Evolutionary conservation across 2,113 vertebrate genomes (phyloP), one percentile per base, ranked within the genome.

Genomic region (Oreochromis tanganicae): DNA sequence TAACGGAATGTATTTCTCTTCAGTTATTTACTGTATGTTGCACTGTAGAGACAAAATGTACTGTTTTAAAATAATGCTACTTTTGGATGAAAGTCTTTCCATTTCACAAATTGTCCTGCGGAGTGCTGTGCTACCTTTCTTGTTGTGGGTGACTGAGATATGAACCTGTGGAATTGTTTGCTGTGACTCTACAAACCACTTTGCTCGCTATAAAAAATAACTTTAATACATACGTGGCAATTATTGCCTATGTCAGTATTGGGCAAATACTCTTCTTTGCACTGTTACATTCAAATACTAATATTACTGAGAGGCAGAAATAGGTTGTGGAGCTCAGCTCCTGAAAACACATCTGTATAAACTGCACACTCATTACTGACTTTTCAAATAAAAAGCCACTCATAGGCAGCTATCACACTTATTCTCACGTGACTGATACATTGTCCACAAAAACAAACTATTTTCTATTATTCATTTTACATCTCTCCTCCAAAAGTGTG

Each of bases 301-400:
- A 36, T 63, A 63, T n/a, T 36, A 0, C 32, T 0, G 0, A 36
- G 9, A 36, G 32, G 9, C 59, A 4, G 59, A 63, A 63, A 36
- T 63, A 63, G 32, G 59, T 19, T 61, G 16, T 19, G 29, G 29
- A 19, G 9, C 8, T 61, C 9, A 34, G 9, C 59, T 63, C 59
- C 32, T 11, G 17, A 36, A 63, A 63, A 36, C 9, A 63, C 59
- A 63, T 63, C 32, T 36, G 1, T 36, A 36, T 36, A 0, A 66
- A n/a, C 16, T 36, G 5, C 32, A 38, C 61, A 66, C 61, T 66
- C 61, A 63, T 63, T 63, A 63, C 32, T n/a, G 32, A 36, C 61
- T 36, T 0, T 66, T n/a, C 0, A 66, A 36, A 66, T 38, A 36
- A 66, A 66, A 66, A 6, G 0, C 17, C 32, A 36, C 32, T 66